phyloP scores from a whole-genome alignment of 53 echinoderm and acorn worm species.

The Paelopatides confundens region DNA sequence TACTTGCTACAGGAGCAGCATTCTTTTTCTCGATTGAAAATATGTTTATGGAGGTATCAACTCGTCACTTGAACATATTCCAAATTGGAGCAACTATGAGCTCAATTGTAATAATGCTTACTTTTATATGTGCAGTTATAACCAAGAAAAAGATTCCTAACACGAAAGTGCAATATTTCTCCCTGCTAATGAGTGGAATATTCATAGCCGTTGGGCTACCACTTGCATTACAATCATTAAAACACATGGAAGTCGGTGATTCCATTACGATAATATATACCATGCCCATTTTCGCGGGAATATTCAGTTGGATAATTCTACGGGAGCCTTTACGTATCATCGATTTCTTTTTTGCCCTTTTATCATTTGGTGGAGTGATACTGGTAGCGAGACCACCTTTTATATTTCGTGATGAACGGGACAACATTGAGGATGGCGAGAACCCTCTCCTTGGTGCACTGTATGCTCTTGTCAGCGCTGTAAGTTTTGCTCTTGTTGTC shows the following conservation, averaged over 20 bases:
- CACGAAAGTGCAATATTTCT: constrained; percentile 19
- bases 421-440: neutral
- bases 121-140: neutral
- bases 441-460: constrained; percentile 28
- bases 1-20: constrained; percentile 27
- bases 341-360: constrained; percentile 18
- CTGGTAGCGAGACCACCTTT: constrained; percentile 44
- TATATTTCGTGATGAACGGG: neutral
- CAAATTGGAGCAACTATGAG: neutral
- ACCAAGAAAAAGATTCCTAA: neutral
- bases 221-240: neutral
- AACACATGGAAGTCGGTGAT: constrained; percentile 40
- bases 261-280: constrained; percentile 32
- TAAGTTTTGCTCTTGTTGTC: neutral
- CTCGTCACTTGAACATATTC: neutral
- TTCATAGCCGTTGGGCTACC: constrained; percentile 2
- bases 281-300: constrained; percentile 38
- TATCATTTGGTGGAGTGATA: constrained; percentile 39
- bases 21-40: constrained; percentile 26
- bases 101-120: neutral
- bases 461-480: constrained; percentile 22
- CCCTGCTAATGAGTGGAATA: constrained; percentile 1
- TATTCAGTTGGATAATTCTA: constrained; percentile 45
- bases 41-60: constrained; percentile 23
- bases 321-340: constrained; percentile 28